These are phyloP conservation scores for Monopterus albus DNA, from an alignment of 2,113 vertebrate species.

Conservation along the genomic window DNA sequence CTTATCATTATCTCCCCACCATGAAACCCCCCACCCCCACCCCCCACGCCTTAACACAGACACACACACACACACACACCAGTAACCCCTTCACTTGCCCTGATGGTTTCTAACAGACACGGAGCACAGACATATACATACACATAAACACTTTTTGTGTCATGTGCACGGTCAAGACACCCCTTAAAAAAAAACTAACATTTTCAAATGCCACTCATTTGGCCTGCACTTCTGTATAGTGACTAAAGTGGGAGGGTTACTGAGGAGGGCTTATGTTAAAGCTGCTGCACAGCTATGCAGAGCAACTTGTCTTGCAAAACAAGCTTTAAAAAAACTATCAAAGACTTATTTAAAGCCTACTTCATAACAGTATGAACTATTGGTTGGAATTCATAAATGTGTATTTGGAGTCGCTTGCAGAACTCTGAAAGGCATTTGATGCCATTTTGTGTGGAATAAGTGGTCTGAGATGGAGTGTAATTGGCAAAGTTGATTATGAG, in stretches of 20 bases:
- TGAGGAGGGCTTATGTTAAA: conserved; percentile 9
- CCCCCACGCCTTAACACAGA: too few relatives aligned
- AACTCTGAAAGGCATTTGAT: conserved; percentile 71
- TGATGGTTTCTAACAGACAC: conserved; percentile 5
- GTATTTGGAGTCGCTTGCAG: conserved; percentile 49
- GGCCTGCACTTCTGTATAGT: conserved; percentile 27
- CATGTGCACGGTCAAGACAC: neutral
- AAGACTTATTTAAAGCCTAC: conserved; percentile 56
- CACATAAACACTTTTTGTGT: neutral
- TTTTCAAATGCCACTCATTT: conserved; percentile 61
- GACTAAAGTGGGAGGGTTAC: neutral
- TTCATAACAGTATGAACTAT: conserved; percentile 62
- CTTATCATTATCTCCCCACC: conserved; percentile 70
- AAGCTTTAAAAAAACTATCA: conserved; percentile 44
- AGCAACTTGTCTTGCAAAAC: conserved; percentile 28
- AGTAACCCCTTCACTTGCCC: conserved; percentile 5
- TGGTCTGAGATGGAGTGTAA: conserved; percentile 78
- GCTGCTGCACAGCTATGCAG: neutral
- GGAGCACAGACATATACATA: conserved; percentile 3
- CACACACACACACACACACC: too few relatives aligned
- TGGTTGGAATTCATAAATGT: conserved; percentile 67
- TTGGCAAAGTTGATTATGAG: conserved; percentile 78
- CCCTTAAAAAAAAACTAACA: conserved; percentile 36
- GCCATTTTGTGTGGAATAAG: conserved; percentile 76
- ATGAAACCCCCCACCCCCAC: neutral